Evolutionary conservation across 1,140 invertebrate genomes (phyloP), one percentile per base, ranked within the genome.

Genomic region (Chlorops oryzae): DNA sequence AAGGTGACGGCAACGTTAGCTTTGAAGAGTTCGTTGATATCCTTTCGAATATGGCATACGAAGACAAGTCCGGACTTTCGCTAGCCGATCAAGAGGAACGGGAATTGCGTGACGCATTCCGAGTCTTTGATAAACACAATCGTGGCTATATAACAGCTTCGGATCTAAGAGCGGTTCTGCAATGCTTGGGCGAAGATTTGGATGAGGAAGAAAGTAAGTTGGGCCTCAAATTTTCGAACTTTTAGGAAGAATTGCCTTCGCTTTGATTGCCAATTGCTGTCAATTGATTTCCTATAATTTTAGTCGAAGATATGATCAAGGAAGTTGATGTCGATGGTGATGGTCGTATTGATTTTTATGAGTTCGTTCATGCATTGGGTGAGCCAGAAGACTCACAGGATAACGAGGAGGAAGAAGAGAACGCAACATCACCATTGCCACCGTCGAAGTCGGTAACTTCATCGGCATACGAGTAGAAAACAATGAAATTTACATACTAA

Each of bases 1-100:
- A 56, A 88, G 89, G 89, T 48, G 90, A 93, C 74, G 90, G 90
- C 17, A 91, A 89, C 46, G 89, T 93, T 34, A 90, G 87, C 62
- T 92, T 94, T 60, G 90, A 93, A 57, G 91, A 94, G 71, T 94
- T 94, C 63, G 88, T 93, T 3, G 87, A 90, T 70, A 92, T 94
- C 25, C 85, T 91, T 35, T 90, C 87, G 52, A 90, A 90, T 67
- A 88, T 89, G 63, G 65, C 69, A 2, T 66, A 70, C 17, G 64
- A 69, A 78, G 77, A 50, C 81, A 80, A 50, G 77, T 80, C 13
- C 78, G 83, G 56, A 65, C 79, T 64, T 50, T 78, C 74, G 51
- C 76, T 73, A 43, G 79, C 81, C 22, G 84, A 87, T 61, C 82
- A 87, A 64, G 82, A 93, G 66, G 90, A 93, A 62, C 83, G 89